A percentile compares a stretch with the other conserved stretches of the same genome.
phyloP scores from a whole-genome alignment of 2,888 invertebrate genomes.

The Calliphora vomitoria region DNA sequence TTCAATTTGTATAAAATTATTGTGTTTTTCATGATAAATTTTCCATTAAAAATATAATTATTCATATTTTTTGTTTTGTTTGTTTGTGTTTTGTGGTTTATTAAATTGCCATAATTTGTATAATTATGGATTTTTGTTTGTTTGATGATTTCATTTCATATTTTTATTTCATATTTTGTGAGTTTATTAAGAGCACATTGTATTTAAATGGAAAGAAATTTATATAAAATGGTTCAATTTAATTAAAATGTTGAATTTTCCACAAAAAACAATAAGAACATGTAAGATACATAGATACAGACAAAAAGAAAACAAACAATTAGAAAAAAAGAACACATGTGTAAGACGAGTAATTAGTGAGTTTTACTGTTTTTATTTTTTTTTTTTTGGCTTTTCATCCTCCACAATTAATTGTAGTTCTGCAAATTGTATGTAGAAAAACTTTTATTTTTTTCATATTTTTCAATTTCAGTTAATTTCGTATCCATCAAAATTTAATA shows the following conservation, averaged over 20 bases:
- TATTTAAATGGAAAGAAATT: constrained; percentile 59
- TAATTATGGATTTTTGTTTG: constrained; percentile 37
- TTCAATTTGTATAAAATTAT: constrained; percentile 47
- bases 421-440: constrained; percentile 62
- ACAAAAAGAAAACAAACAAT: constrained; percentile 15
- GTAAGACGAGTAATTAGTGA: constrained; percentile 34
- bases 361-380: background rate
- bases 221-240: constrained; percentile 59
- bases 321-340: constrained; percentile 36
- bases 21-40: constrained; percentile 43
- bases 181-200: constrained; percentile 52
- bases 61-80: background rate
- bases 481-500: background rate
- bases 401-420: constrained; percentile 47
- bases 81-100: background rate
- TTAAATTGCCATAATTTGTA: constrained; percentile 29
- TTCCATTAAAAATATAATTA: constrained; percentile 39
- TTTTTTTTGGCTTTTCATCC: background rate
- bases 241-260: constrained; percentile 31
- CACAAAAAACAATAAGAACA: constrained; percentile 46
- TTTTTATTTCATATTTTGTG: constrained; percentile 33
- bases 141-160: constrained; percentile 55
- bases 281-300: background rate
- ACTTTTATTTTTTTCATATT: constrained; percentile 31
- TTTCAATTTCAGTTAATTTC: background rate